Conservation (phyloP, 2,113 vertebrate genomes). For the Cardinalis cardinalis region DNA sequence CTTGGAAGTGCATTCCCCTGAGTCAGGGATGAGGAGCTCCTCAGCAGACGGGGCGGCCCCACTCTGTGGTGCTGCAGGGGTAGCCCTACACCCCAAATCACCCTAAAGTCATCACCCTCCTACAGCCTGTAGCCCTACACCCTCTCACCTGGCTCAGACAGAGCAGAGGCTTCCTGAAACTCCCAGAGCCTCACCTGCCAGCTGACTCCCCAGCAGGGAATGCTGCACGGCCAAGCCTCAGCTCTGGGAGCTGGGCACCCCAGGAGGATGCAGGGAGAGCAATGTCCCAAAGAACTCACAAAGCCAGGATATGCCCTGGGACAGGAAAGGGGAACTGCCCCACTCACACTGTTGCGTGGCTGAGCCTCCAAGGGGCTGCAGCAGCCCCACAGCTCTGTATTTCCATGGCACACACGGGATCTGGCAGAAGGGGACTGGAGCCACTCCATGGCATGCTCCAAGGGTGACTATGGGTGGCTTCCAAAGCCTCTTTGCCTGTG, state of each 20-base stretch:
- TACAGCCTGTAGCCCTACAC: neutral
- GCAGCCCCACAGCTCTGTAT: neutral
- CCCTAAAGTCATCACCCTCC: neutral
- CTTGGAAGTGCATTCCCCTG: neutral
- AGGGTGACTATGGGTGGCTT: rapidly evolving
- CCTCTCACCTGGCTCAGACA: neutral
- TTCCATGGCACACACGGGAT: neutral
- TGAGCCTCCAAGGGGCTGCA: neutral
- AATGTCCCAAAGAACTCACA: neutral
- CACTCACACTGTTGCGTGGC: rapidly evolving
- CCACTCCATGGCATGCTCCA: neutral
- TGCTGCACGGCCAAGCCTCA: neutral
- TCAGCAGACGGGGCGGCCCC: neutral
- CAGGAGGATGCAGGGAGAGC: rapidly evolving
- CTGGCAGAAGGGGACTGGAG: rapidly evolving
- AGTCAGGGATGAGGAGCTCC: neutral
- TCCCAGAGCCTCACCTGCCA: neutral
- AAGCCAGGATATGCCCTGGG: neutral
- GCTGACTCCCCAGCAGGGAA: neutral
- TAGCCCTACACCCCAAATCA: neutral
- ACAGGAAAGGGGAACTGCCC: neutral
- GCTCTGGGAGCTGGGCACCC: neutral
- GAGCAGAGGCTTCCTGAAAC: neutral
- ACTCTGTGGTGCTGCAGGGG: neutral
- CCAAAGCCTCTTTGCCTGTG: neutral